A percentile compares a stretch with the other conserved stretches of the same genome.
Evolutionary conservation across 2,797 vertebrate species (phyloP).

Genomic region (Tiaroga cobitis): DNA sequence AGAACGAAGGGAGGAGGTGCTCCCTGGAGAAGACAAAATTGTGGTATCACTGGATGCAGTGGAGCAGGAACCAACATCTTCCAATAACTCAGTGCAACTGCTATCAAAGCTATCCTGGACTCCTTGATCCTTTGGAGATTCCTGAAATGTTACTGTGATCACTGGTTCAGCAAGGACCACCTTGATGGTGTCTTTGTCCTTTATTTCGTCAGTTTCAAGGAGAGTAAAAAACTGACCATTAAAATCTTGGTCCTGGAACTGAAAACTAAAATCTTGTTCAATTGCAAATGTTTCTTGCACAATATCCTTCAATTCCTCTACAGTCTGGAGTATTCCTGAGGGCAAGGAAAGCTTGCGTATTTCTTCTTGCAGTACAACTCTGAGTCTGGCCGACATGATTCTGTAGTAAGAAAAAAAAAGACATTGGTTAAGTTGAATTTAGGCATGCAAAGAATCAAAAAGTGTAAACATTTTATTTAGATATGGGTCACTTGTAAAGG

Average conservation of each 20-base stretch:
- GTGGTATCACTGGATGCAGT: not conserved
- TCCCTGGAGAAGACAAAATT: not conserved
- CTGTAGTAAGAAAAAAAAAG: not conserved
- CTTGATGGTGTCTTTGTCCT: no score
- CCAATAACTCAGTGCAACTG: not conserved
- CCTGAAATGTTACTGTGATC: no score
- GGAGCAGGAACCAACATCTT: not conserved
- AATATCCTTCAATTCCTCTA: not conserved
- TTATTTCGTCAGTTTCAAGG: not conserved
- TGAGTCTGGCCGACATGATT: not conserved
- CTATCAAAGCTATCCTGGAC: not conserved
- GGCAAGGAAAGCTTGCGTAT: not conserved
- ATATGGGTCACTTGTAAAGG: no score
- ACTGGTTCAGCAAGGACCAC: no score
- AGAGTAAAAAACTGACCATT: not conserved
- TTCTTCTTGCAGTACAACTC: not conserved
- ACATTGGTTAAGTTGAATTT: no score
- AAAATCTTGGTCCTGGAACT: conserved; percentile 4
- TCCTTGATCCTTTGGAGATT: not conserved
- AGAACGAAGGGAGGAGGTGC: not conserved
- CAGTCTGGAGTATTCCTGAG: not conserved
- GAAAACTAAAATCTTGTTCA: not conserved
- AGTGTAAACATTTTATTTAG: no score
- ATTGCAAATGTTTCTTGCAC: not conserved
- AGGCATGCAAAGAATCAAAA: no score